Percentiles rank a stretch among this genome's conserved stretches.
Evolutionary conservation across 2,888 invertebrate species (phyloP).

Genomic region (Drosophila yooni): DNA sequence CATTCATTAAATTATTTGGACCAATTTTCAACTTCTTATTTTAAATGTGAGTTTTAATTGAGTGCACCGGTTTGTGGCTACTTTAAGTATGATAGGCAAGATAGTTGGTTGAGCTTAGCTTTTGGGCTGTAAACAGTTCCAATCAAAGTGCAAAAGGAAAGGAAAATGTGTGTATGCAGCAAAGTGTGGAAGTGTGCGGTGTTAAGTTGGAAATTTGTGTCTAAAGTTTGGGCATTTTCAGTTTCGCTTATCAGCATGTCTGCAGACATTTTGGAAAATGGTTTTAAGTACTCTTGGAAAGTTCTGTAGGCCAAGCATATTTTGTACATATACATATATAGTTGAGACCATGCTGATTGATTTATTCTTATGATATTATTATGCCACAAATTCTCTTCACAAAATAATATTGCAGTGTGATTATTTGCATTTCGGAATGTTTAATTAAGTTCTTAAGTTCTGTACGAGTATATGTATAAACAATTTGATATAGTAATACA

Average conservation of each 20-base stretch:
- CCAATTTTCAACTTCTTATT: conserved; percentile 11
- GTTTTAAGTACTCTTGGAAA: not conserved
- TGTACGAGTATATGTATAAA: conserved; percentile 32
- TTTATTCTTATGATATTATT: conserved; percentile 19
- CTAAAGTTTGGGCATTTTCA: conserved; percentile 20
- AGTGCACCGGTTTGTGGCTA: conserved; percentile 45
- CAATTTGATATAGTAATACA: conserved; percentile 53
- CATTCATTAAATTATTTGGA: conserved; percentile 23
- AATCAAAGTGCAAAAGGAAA: conserved; percentile 58
- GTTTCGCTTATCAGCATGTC: conserved; percentile 14
- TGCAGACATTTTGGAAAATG: conserved; percentile 1
- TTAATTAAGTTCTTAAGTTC: conserved; percentile 26
- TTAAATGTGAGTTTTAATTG: conserved; percentile 14
- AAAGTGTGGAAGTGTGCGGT: conserved; percentile 29
- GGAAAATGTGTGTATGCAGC: conserved; percentile 28
- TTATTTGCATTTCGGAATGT: conserved; percentile 49
- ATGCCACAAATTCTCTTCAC: conserved; percentile 71
- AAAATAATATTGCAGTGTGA: conserved; percentile 82
- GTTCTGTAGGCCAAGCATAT: not conserved
- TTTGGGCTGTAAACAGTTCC: conserved; percentile 20
- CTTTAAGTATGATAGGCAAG: conserved; percentile 44
- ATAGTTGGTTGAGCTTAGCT: conserved; percentile 11
- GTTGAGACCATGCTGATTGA: conserved; percentile 44
- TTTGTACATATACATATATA: conserved; percentile 7
- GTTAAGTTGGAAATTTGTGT: conserved; percentile 27